Percentiles rank a stretch among this genome's conserved stretches.
Conservation (phyloP, 2,113 vertebrate genomes). For the Thomomys bottae region DNA sequence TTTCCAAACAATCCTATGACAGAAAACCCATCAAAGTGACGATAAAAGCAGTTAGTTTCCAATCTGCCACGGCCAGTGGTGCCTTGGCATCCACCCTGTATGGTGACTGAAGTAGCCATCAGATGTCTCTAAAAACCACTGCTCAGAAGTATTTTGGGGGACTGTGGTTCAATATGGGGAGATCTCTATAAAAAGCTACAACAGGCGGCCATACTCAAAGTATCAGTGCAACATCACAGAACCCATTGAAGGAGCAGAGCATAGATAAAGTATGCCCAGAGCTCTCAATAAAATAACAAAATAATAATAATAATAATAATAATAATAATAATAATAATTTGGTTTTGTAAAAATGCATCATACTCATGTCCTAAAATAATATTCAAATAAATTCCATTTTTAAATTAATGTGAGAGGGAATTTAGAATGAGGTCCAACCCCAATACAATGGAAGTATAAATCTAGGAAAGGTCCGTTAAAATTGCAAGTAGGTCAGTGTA, state of each 20-base stretch:
- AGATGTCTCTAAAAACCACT: neutral
- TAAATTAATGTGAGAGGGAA: neutral
- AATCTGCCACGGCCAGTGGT: fast-evolving
- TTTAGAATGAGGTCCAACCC: neutral
- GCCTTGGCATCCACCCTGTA: fast-evolving
- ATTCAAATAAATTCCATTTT: neutral
- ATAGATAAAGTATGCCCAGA: neutral
- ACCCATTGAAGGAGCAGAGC: neutral
- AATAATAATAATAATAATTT: no score
- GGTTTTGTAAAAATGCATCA: neutral
- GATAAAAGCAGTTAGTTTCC: neutral
- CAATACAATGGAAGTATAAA: neutral
- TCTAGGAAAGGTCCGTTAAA: neutral
- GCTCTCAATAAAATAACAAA: neutral
- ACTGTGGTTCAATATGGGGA: neutral
- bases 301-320: no score
- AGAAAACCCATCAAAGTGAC: neutral
- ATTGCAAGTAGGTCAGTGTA: neutral
- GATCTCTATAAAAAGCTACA: neutral
- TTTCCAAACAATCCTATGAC: neutral
- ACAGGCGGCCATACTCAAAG: neutral
- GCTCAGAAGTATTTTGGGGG: neutral
- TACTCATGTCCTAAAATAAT: neutral
- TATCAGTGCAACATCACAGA: no score
- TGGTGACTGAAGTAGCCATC: neutral